Conservation (phyloP, 2,797 vertebrate genomes). For the Sylvilagus floridanus region DNA sequence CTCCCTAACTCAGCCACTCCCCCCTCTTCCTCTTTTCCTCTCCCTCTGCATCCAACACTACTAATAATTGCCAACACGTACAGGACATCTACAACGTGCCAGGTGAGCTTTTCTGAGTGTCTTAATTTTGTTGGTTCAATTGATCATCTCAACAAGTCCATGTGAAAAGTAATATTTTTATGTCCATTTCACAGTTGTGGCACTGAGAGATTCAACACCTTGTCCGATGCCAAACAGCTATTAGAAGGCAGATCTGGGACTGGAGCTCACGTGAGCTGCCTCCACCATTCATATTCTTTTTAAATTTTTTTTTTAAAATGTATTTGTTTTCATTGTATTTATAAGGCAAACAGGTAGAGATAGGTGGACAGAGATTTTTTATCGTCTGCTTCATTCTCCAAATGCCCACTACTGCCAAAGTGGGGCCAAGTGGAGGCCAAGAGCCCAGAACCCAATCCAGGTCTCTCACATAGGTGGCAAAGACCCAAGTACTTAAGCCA, state of each 20-base stretch:
- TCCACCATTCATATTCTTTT: too few species aligned
- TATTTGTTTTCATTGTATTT: too few species aligned
- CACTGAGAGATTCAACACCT: neutral
- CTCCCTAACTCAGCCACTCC: neutral
- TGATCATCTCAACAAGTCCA: neutral
- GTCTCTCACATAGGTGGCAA: too few species aligned
- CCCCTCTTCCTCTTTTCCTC: neutral
- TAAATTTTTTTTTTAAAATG: too few species aligned
- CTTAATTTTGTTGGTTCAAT: neutral
- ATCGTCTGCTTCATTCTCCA: too few species aligned
- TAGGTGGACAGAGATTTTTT: too few species aligned
- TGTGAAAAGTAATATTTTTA: conserved; percentile 10
- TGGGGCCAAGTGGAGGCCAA: too few species aligned
- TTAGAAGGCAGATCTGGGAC: neutral
- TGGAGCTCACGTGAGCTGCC: neutral
- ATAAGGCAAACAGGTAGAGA: too few species aligned
- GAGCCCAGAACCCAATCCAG: too few species aligned
- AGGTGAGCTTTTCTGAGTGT: neutral
- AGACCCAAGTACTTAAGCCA: too few species aligned
- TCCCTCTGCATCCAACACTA: neutral
- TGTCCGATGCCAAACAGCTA: neutral
- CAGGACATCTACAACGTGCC: neutral
- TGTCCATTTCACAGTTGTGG: neutral
- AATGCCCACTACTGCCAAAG: too few species aligned
- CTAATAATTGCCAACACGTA: neutral